Evolutionary conservation across 2,888 invertebrate genomes (phyloP).

Genomic region (Cryptus armator): DNA sequence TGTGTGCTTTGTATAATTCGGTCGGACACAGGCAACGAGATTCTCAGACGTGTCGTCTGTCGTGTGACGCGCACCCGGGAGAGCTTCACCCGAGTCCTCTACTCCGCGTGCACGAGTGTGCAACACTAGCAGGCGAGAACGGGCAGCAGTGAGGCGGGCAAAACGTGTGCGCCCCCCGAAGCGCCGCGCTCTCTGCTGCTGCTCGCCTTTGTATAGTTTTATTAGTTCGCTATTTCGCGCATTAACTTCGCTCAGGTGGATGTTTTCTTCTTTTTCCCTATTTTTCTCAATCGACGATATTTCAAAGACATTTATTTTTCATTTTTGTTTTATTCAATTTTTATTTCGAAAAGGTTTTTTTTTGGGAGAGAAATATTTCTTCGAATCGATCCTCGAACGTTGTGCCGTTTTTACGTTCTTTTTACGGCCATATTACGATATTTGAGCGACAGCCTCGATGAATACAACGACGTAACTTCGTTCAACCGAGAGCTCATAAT

Average conservation of each 20-base stretch:
- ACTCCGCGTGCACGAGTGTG: conserved; percentile 34
- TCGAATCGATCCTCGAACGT: conserved; percentile 4
- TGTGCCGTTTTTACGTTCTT: not conserved
- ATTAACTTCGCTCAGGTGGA: not conserved
- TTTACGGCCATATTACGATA: not conserved
- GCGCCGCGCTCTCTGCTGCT: not conserved
- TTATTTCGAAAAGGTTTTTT: not conserved
- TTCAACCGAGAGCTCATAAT: conserved; percentile 5
- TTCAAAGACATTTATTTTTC: not conserved
- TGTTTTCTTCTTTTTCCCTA: not conserved
- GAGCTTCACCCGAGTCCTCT: not conserved
- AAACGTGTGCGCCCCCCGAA: conserved; percentile 18
- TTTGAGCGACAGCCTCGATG: not conserved
- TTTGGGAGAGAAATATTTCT: not conserved
- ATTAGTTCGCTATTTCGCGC: not conserved
- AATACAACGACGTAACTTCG: not conserved
- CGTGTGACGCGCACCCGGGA: conserved; percentile 16
- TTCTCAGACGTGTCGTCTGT: conserved; percentile 8
- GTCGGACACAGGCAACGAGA: not conserved
- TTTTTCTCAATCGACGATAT: not conserved
- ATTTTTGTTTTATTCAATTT: not conserved
- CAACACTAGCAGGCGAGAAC: conserved; percentile 24
- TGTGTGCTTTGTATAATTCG: conserved; percentile 34
- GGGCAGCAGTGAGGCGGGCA: not conserved
- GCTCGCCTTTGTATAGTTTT: not conserved